A percentile compares a stretch with the other conserved stretches of the same genome.
Evolutionary conservation across 1,140 invertebrate genomes (phyloP).

Genomic region (Drosophila grimshawi): DNA sequence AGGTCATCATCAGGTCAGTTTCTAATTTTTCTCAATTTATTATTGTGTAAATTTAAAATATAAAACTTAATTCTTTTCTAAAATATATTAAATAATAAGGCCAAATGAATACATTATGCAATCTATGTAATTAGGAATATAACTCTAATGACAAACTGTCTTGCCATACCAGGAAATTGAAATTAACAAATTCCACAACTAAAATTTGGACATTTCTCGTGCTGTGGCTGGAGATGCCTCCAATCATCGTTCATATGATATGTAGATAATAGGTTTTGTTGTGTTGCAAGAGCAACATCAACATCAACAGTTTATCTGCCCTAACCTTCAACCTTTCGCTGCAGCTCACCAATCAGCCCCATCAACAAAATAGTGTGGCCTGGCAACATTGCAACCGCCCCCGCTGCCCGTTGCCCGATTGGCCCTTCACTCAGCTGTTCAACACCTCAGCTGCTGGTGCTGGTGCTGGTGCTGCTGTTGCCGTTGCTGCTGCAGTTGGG

Average conservation of each 20-base stretch:
- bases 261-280: constrained; percentile 78
- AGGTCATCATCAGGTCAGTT: no score
- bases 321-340: constrained; percentile 79
- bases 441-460: constrained; percentile 66
- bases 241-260: constrained; percentile 65
- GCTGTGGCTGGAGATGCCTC: constrained; percentile 21
- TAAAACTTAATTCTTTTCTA: no score
- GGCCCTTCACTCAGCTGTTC: constrained; percentile 78
- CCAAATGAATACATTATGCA: no score
- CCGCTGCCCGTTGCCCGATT: constrained; percentile 17
- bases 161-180: constrained; percentile 23
- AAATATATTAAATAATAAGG: no score
- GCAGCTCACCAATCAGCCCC: constrained; percentile 52
- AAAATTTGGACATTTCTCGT: constrained; percentile 54
- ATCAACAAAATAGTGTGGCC: constrained; percentile 11
- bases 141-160: constrained; percentile 2
- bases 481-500: constrained; percentile 25
- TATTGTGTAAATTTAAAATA: no score
- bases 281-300: constrained; percentile 19
- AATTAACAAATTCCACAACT: constrained; percentile 10
- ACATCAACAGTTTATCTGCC: constrained; percentile 66
- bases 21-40: no score
- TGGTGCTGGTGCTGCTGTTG: constrained; percentile 44
- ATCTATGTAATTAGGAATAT: background rate
- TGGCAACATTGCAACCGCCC: constrained; percentile 41